Percentiles rank a stretch among this genome's conserved stretches.
Conservation (phyloP, 2,888 invertebrate species). For the Adelphocoris suturalis region DNA sequence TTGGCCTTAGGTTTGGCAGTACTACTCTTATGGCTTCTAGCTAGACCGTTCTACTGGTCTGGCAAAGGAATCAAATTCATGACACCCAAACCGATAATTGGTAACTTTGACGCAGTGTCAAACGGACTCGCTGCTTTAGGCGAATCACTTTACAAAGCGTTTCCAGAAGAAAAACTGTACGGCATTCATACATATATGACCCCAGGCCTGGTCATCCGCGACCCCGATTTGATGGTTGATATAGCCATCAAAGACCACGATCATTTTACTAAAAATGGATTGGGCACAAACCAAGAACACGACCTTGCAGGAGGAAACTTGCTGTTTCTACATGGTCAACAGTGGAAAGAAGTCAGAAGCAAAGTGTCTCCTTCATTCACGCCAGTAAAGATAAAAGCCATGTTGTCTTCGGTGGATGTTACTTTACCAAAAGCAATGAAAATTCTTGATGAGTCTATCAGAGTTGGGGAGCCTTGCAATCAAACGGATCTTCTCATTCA, state of each 20-base stretch:
- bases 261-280: neutral
- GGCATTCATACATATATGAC: conserved; percentile 7
- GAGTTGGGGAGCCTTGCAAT: conserved; percentile 10
- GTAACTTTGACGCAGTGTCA: neutral
- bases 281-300: neutral
- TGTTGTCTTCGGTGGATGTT: neutral
- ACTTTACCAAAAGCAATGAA: conserved; percentile 27
- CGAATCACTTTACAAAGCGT: neutral
- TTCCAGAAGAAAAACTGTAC: conserved; percentile 42
- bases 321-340: conserved; percentile 33
- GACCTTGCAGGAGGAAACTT: conserved; percentile 44
- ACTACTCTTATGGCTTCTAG: neutral
- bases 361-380: conserved; percentile 57
- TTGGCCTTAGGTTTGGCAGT: neutral
- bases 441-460: neutral
- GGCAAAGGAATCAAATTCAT: conserved; percentile 37
- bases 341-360: conserved; percentile 54
- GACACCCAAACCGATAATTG: conserved; percentile 28
- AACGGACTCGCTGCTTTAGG: neutral
- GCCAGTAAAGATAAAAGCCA: conserved; percentile 25
- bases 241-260: conserved; percentile 23
- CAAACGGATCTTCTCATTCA: neutral
- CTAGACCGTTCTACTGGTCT: conserved; percentile 59
- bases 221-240: neutral
- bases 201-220: conserved; percentile 11